These are phyloP conservation scores for Ceyx melanurus DNA, from an alignment of 2,113 vertebrate genomes.

Conservation along the genomic window DNA sequence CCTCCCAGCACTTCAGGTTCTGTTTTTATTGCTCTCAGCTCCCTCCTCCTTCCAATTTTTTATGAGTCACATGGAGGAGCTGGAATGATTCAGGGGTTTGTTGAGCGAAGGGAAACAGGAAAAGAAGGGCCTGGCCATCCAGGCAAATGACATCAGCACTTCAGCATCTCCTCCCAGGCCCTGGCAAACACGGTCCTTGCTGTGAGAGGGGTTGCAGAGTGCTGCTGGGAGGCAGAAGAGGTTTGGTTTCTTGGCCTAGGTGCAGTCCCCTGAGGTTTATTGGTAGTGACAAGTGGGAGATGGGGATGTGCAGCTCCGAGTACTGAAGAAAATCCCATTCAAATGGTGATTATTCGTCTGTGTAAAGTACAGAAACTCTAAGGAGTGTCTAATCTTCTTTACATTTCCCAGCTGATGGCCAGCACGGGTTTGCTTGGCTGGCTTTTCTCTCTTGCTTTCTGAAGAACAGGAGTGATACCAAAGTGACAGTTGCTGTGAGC, in stretches of 20 bases:
- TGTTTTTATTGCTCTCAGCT: constrained; percentile 22
- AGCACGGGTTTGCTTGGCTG: background rate
- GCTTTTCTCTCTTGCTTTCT: background rate
- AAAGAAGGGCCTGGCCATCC: constrained; percentile 34
- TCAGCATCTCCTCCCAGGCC: background rate
- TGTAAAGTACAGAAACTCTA: background rate
- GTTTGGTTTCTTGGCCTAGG: background rate
- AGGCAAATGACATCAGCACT: constrained; percentile 50
- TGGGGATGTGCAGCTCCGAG: accelerated
- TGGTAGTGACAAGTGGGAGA: background rate
- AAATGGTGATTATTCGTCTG: background rate
- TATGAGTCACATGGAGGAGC: constrained; percentile 28
- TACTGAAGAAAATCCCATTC: background rate
- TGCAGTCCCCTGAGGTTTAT: background rate
- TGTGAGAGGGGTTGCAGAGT: background rate
- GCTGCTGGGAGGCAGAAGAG: background rate
- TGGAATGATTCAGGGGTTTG: constrained; percentile 50
- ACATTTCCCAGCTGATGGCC: background rate
- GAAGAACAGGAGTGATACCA: background rate
- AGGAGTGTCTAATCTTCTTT: background rate
- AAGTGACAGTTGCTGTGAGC: background rate
- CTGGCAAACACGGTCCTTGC: background rate
- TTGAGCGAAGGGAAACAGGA: constrained; percentile 23
- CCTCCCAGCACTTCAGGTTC: constrained; percentile 26
- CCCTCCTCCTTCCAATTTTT: constrained; percentile 51